Evolutionary conservation across 2,888 invertebrate genomes (phyloP), one percentile per base, ranked within the genome.

Genomic region (Spilosoma lubricipeda): DNA sequence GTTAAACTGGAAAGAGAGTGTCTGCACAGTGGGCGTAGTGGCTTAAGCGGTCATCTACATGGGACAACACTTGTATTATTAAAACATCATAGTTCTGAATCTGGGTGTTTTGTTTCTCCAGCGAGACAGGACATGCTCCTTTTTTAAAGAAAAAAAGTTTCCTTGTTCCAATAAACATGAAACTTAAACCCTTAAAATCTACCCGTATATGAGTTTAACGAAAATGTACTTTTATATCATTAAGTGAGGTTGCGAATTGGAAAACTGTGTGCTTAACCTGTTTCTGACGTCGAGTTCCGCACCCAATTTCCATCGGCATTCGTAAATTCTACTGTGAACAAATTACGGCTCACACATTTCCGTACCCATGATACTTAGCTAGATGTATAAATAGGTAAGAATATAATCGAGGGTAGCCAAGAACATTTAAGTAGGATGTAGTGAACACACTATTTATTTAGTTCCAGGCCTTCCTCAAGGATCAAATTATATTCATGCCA

Each of bases 211-310:
- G 15, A 30, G 27, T 63, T 63, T 63, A 15, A 2, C 18, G 5
- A 63, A 63, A 18, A 63, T 30, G 4, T 63, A 63, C 30, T 11
- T 63, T 30, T 63, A 30, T 18, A 27, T 13, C 27, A 30, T 30
- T 63, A 63, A 30, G 27, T 30, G 63, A 63, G 27, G 13, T 63
- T 30, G 30, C 7, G 30, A 30, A 30, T 30, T 59, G 15, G 27
- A 59, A 27, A 27, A 59, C 27, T 59, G 59, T 59, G 59, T 15
- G 27, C 59, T 71, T 56, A 72, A 39, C 39, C 67, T 39, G 23
- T 23, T 39, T 36, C 42, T 67, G 36, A 65, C 33, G 33, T 36
- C 30, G 30, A 33, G 23, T 65, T 36, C 27, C 59, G 59, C 59
- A 20, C 65, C 36, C 33, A 65, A 36, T 36, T 65, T 23, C 33